Evolutionary conservation across 1,140 invertebrate species (phyloP), one percentile per base, ranked within the genome.

Genomic region (Magallana gigas): DNA sequence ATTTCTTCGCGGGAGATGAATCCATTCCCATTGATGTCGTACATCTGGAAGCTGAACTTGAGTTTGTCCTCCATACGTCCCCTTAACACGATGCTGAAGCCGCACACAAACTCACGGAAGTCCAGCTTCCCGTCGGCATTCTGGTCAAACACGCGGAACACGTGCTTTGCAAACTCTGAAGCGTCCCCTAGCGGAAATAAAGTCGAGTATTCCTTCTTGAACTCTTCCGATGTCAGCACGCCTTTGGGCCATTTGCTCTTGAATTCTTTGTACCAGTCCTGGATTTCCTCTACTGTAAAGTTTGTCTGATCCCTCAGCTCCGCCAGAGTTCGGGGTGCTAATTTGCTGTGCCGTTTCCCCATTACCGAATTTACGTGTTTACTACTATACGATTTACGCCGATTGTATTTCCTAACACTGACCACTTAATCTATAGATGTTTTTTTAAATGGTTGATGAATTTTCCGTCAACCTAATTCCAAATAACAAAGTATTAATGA

Each of bases 261-360:
- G 68, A 76, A 76, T 76, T 76, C 68, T 36, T 76, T 76, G 68
- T 76, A 76, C 68, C 68, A 76, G 18, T 76, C 68, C 6, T 76
- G 18, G 1, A 76, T 18, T 36, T 76, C 68, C 7, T 76, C 68
- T 1, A 76, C 68, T 29, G 68, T 76, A 29, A 76, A 76, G 14
- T 76, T 76, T 9, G 68, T 76, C 7, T 76, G 23, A 29, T 76
- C 68, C 11, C 68, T 76, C 29, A 76, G 23, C 23, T 76, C 68
- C 2, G 68, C 23, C 23, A 76, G 11, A 9, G 68, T 76, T 76
- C 36, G 23, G 3, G 68, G 68, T 8, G 68, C 68, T 12, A 76
- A 76, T 29, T 76, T 76, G 14, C 68, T 76, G 8, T 76, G 68
- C 11, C 68, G 68, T 96, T 99, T 99, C 88, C 98, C 98, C 98